A percentile compares a stretch with the other conserved stretches of the same genome.
Evolutionary conservation across 2,888 invertebrate genomes (phyloP).

Genomic region (Mallateleia sp.): DNA sequence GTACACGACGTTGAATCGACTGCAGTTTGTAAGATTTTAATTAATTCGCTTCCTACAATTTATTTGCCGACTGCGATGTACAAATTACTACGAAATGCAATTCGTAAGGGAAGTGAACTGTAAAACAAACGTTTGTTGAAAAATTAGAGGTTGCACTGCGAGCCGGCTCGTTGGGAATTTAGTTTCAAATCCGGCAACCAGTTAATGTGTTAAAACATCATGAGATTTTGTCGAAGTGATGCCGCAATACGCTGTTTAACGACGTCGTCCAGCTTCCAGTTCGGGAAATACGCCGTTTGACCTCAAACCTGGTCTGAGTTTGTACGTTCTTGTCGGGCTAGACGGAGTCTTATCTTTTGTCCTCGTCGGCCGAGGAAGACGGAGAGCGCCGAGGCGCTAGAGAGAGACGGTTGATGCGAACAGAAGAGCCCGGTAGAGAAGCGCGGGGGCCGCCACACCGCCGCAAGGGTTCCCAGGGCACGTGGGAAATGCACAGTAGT

Average conservation of each 20-base stretch:
- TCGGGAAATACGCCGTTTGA: slow-evolving; percentile 73
- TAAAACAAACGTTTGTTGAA: not conserved
- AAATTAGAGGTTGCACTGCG: not conserved
- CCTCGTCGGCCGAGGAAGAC: slow-evolving; percentile 38
- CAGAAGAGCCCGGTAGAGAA: slow-evolving; percentile 78
- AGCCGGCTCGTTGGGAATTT: not conserved
- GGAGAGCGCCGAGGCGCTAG: slow-evolving; percentile 58
- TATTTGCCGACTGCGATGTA: not conserved
- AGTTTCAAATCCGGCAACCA: slow-evolving; percentile 27
- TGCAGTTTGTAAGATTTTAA: slow-evolving; percentile 33
- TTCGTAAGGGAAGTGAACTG: not conserved
- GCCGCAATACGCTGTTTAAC: slow-evolving; percentile 71
- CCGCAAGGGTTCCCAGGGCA: slow-evolving; percentile 90
- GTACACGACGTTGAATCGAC: slow-evolving; percentile 9
- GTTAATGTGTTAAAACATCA: slow-evolving; percentile 71
- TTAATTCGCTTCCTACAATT: slow-evolving; percentile 16
- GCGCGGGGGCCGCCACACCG: slow-evolving; percentile 89
- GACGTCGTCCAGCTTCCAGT: slow-evolving; percentile 75
- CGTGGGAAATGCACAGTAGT: slow-evolving; percentile 93
- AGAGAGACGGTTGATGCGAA: slow-evolving; percentile 78
- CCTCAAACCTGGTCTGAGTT: slow-evolving; percentile 72
- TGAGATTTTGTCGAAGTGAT: slow-evolving; percentile 67
- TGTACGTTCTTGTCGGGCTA: slow-evolving; percentile 73
- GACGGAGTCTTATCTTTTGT: slow-evolving; percentile 36
- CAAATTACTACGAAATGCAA: not conserved